Evolutionary conservation across 2,888 invertebrate genomes (phyloP), one percentile per base, ranked within the genome.

Genomic region (Euplagia quadripunctaria): DNA sequence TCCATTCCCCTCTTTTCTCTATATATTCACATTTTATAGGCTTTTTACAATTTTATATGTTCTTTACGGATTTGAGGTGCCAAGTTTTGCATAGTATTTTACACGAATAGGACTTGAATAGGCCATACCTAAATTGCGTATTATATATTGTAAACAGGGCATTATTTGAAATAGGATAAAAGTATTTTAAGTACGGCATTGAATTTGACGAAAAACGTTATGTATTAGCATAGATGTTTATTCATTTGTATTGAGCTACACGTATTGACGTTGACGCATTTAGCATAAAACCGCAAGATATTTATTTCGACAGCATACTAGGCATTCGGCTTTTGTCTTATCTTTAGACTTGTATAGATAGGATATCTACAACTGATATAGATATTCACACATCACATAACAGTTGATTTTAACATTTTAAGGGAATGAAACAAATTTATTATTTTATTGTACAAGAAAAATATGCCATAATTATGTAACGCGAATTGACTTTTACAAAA

Each of bases 371-470:
- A 85, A 85, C 87, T 90, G 91, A 92, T 93, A 92, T 86, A 89
- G 87, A 87, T 88, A 89, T 87, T 86, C 83, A 86, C 79, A 90
- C 92, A 91, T 90, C 92, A 91, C 92, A 91, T 90, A 91, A 91
- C 92, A 87, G 81, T 81, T 85, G 73, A 79, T 79, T 81, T 76
- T 88, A 81, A 85, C 79, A 80, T 71, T 78, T 79, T 71, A 78
- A 76, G 70, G 82, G 81, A 84, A 85, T 80, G 78, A 84, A 75
- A 72, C 55, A 73, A 81, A 81, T 78, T 72, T 77, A 41, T 72
- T 74, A 73, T 75, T 77, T 72, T 79, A 68, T 83, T 87, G 86
- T 89, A 90, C 88, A 91, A 88, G 82, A 79, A 83, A 83, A n/a
- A 49, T 61, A 86, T 90, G 93, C 93, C 93, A 93, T 93, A 92